These are phyloP conservation scores for Loris lydekkerianus DNA, from an alignment of 2,797 vertebrate species.

Conservation along the genomic window DNA sequence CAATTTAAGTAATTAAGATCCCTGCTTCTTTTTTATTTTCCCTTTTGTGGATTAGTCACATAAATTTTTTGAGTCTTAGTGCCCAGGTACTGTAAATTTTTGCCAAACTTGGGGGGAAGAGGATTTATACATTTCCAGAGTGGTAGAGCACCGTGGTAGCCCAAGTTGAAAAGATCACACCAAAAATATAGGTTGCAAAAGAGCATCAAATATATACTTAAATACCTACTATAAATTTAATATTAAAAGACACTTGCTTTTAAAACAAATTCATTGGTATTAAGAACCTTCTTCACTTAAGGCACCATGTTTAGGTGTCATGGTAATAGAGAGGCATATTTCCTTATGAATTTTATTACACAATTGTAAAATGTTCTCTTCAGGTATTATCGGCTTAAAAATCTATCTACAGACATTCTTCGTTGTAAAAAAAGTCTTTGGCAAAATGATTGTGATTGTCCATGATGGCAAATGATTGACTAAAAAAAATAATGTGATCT, in stretches of 20 bases:
- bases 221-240: conserved; percentile 38
- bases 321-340: conserved; percentile 1
- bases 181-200: conserved; percentile 30
- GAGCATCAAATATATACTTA: conserved; percentile 44
- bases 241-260: conserved; percentile 20
- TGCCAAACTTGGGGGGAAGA: not conserved
- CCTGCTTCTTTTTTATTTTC: not conserved
- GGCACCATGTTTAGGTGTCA: not conserved
- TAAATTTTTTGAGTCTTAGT: conserved; percentile 12
- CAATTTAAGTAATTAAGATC: conserved; percentile 39
- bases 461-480: conserved; percentile 22
- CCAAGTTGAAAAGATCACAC: conserved; percentile 38
- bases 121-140: not conserved
- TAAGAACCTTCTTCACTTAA: conserved; percentile 48
- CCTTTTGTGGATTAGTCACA: conserved; percentile 12
- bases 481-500: conserved; percentile 45
- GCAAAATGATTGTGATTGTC: conserved; percentile 23
- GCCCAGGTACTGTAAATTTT: conserved; percentile 9
- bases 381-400: conserved; percentile 30
- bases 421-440: conserved; percentile 2
- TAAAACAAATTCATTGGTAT: not conserved
- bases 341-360: conserved; percentile 29
- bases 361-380: conserved; percentile 48
- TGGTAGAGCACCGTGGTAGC: not conserved
- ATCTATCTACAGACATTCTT: conserved; percentile 2